Conservation (phyloP, 1,140 invertebrate genomes). For the Epicauta chinensis region DNA sequence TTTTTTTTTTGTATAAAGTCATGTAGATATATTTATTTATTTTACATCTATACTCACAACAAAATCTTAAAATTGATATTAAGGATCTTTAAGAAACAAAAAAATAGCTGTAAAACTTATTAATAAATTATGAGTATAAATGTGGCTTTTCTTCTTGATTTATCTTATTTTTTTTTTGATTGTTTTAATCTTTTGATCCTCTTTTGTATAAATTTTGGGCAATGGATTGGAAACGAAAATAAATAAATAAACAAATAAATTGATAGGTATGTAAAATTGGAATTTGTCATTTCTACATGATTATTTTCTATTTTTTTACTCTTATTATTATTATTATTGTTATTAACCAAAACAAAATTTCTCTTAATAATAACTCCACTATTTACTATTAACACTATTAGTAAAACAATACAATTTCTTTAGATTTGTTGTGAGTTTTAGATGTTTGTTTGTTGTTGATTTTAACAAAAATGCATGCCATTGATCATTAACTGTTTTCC, state of each 20-base stretch:
- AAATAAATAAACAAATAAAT: neutral
- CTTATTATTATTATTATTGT: too few relatives aligned
- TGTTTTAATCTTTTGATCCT: too few relatives aligned
- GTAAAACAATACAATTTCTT: constrained; percentile 3
- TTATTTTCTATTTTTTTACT: constrained; percentile 19
- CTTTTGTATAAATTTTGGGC: neutral
- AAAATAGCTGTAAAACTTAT: constrained; percentile 31
- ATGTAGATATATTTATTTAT: constrained; percentile 45
- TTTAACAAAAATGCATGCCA: constrained; percentile 24
- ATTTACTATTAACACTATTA: constrained; percentile 27
- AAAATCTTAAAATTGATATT: constrained; percentile 35
- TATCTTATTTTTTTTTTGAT: neutral
- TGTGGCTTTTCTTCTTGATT: neutral
- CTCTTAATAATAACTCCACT: constrained; percentile 20
- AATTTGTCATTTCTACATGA: constrained; percentile 23
- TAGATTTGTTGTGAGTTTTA: constrained; percentile 43
- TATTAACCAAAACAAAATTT: constrained; percentile 4
- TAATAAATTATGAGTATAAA: constrained; percentile 36
- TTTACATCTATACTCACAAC: constrained; percentile 43
- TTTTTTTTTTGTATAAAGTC: constrained; percentile 40
- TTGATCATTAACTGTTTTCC: neutral
- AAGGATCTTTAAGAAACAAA: constrained; percentile 23
- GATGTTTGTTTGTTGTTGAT: constrained; percentile 21
- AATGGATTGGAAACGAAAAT: neutral
- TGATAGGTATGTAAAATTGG: constrained; percentile 33